Conservation (phyloP, 2,113 vertebrate genomes). For the Phocoena sinus region DNA sequence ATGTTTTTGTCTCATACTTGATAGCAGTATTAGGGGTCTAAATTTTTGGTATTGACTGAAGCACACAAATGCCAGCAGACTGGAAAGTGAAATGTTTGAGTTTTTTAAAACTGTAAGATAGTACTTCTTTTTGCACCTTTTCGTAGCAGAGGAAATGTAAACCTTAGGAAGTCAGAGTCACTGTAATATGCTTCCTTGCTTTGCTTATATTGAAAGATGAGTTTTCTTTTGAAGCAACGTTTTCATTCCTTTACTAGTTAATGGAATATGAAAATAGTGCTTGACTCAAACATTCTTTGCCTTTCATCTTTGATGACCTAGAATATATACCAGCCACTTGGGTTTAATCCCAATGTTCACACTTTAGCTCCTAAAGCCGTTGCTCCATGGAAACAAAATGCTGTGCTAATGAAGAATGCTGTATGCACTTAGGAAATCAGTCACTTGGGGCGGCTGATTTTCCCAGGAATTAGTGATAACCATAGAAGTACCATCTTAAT, state of each 20-base stretch:
- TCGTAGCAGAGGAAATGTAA: background rate
- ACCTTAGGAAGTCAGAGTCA: background rate
- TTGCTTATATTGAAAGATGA: background rate
- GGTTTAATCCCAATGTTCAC: background rate
- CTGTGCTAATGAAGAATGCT: background rate
- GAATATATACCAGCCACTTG: background rate
- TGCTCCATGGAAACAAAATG: background rate
- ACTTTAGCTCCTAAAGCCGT: background rate
- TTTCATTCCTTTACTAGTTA: background rate
- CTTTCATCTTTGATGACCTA: background rate
- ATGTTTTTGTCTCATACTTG: background rate
- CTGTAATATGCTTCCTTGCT: background rate
- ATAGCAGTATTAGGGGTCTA: background rate
- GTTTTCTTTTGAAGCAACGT: background rate
- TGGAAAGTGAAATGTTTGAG: background rate
- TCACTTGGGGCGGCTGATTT: background rate
- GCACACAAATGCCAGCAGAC: background rate
- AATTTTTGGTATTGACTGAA: background rate
- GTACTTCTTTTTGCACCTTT: background rate
- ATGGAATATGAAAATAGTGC: background rate
- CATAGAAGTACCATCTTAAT: background rate
- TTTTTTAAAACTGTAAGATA: constrained; percentile 7
- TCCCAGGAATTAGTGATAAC: background rate
- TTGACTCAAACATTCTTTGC: background rate
- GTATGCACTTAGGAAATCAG: background rate